Percentiles rank a stretch among this genome's conserved stretches.
phyloP scores from a whole-genome alignment of 2,113 vertebrate genomes.

The Thunnus maccoyii region DNA sequence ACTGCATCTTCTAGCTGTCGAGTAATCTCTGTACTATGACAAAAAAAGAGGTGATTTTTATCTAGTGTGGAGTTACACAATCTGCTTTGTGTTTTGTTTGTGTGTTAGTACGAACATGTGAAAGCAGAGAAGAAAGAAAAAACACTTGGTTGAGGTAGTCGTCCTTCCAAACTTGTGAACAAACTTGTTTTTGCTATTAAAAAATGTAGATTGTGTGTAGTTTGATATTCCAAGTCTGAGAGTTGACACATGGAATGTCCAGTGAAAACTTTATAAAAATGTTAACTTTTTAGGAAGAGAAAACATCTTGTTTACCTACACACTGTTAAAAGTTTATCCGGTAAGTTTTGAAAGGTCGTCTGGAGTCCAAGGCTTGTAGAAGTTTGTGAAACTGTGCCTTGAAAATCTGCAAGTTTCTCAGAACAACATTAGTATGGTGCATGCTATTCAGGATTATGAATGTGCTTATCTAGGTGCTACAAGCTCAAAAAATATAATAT shows the following conservation, averaged over 20 bases:
- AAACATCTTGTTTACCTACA: constrained; percentile 18
- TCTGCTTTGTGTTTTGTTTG: constrained; percentile 26
- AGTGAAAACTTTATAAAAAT: constrained; percentile 29
- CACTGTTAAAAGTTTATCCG: neutral
- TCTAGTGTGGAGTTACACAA: constrained; percentile 33
- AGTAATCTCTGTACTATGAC: constrained; percentile 21
- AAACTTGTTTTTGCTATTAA: neutral
- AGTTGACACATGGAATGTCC: neutral
- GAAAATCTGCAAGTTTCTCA: neutral
- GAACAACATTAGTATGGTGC: neutral
- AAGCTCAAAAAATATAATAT: no score
- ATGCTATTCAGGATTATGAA: neutral
- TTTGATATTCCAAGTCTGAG: neutral
- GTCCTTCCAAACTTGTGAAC: constrained; percentile 16
- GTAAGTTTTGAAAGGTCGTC: constrained; percentile 4
- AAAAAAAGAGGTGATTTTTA: constrained; percentile 39
- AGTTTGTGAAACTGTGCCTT: neutral
- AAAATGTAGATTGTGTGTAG: neutral
- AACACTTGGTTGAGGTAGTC: constrained; percentile 12
- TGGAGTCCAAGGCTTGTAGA: constrained; percentile 6
- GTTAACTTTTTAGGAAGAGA: neutral
- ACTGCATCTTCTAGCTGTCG: constrained; percentile 49
- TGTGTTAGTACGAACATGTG: neutral
- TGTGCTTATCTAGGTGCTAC: no score
- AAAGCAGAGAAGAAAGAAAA: constrained; percentile 13